Conservation (phyloP, 2,113 vertebrate genomes). For the Plecturocebus donacophilus region DNA sequence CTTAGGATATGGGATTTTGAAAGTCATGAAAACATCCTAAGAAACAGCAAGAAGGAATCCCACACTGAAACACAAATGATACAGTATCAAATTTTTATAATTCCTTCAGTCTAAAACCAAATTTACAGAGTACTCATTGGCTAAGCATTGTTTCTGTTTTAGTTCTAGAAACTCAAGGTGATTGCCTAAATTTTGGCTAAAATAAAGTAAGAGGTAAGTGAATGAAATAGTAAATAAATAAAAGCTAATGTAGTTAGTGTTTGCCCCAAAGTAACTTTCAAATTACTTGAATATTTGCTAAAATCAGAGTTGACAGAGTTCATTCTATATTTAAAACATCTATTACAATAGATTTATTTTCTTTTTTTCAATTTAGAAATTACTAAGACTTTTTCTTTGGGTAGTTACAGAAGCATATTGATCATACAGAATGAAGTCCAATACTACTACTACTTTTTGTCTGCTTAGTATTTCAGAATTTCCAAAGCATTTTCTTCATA, state of each 20-base stretch:
- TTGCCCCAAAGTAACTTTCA: not conserved
- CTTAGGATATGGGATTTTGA: conserved; percentile 13
- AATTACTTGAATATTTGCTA: conserved; percentile 16
- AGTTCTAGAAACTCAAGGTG: conserved; percentile 21
- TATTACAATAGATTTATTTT: not conserved
- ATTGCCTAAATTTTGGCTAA: conserved; percentile 19
- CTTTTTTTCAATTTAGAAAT: not conserved
- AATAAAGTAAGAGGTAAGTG: conserved; percentile 4
- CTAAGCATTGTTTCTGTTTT: not conserved
- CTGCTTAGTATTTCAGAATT: not conserved
- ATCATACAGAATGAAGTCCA: not conserved
- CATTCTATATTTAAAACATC: not conserved
- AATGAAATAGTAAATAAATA: conserved; percentile 39
- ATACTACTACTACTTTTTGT: not conserved
- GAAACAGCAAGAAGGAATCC: not conserved
- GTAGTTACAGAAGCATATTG: conserved; percentile 9
- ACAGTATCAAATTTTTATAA: not conserved
- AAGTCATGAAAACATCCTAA: not conserved
- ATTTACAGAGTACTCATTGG: not conserved
- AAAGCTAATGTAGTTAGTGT: not conserved
- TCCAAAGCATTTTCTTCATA: not conserved
- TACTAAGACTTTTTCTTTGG: not conserved
- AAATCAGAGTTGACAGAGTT: not conserved
- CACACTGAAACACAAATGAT: not conserved
- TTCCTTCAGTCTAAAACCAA: not conserved